Evolutionary conservation across 2,113 vertebrate genomes (phyloP).

Genomic region (Podiceps cristatus): DNA sequence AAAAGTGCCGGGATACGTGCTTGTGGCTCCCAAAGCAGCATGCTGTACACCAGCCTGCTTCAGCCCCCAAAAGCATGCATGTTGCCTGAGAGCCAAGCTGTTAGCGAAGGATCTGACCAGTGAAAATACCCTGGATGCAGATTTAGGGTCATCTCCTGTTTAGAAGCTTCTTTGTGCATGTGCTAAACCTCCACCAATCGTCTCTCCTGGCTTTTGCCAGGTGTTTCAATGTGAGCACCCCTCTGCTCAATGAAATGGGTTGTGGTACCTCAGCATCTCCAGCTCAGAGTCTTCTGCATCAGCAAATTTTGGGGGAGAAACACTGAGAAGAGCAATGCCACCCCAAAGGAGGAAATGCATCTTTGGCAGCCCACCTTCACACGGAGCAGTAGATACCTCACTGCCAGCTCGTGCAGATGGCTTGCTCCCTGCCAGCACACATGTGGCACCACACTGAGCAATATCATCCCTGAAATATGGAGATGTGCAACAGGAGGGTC

Average conservation of each 20-base stretch:
- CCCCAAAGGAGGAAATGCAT: not conserved
- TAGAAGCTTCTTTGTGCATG: not conserved
- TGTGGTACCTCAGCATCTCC: not conserved
- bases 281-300: not conserved
- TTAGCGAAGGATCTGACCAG: not conserved
- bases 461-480: not conserved
- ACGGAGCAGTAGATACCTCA: not conserved
- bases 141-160: not conserved
- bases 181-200: not conserved
- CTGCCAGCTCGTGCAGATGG: not conserved
- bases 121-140: not conserved
- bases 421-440: too few species aligned
- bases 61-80: not conserved
- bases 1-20: fast-evolving
- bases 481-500: not conserved
- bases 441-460: not conserved
- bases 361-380: not conserved
- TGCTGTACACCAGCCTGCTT: not conserved
- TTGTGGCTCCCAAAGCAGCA: not conserved
- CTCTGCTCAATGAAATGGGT: not conserved
- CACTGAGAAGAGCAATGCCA: not conserved
- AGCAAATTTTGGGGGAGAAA: not conserved
- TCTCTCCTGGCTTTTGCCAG: not conserved
- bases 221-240: not conserved
- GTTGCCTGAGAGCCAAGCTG: not conserved